Base-by-base conservation (phyloP, 35 echinoderm and acorn worm genomes). In the Ptychodera flava region DNA sequence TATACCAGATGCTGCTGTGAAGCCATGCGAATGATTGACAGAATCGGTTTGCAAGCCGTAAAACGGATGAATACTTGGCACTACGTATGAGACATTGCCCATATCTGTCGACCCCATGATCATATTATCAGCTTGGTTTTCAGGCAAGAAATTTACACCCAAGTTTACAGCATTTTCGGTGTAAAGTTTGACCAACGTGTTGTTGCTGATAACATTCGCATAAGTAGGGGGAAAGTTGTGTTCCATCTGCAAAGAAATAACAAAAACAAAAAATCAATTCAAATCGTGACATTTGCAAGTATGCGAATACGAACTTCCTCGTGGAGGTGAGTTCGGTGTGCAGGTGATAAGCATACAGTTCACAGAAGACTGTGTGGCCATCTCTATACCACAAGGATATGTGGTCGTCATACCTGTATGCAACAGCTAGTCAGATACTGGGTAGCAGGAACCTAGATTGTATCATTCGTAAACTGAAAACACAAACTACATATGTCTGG, bases 21-120 rank as follows among this genome's bases (percentile, higher is more conserved):
- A 94, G 29, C 81, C 85, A 27, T 34, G 28, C 0, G 85, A 84
- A 76, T 94, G 92, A 76, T 31, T 88, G 16, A 85, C 34, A 31
- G 76, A 36, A 12, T 92, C 86, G 0, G 88, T 87, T 1, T 81
- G 79, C 29, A 90, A 82, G 29, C 77, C 85, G 88, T 90, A 94
- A 81, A 87, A 87, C 31, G 92, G 92, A 15, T 94, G 92, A 29
- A 94, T 90, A 37, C 92, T 90, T 27, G 92, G 92, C 16, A 94
- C 79, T 27, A 84, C 88, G 32, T 94, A 91, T 37, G 92, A 90
- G 0, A 94, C 92, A 33, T 94, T 94, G 1, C 92, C 92, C 92
- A 94, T 94, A 82, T 94, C 92, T 0, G 92, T 94, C 2, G 92
- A 94, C 28, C 92, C 92, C 28, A 12, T 64, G 6, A 22, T 22